phyloP scores from a whole-genome alignment of 1,140 invertebrate genomes.

The Triops cancriformis region DNA sequence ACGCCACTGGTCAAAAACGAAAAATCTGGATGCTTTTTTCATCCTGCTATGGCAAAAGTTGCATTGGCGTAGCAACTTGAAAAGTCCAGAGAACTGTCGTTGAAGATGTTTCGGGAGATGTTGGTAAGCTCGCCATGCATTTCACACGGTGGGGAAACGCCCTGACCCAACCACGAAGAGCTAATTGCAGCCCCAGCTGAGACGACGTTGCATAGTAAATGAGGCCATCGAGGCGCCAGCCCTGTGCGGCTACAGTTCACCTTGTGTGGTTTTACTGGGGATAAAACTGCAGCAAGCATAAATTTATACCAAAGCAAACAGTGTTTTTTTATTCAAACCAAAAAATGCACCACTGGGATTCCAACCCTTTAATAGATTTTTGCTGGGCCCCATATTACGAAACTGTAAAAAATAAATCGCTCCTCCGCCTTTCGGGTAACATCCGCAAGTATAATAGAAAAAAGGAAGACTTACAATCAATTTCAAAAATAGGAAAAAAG shows the following conservation, averaged over 20 bases:
- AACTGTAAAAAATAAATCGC: too few relatives aligned
- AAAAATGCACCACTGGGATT: not conserved
- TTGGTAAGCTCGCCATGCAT: not conserved
- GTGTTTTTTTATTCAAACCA: not conserved
- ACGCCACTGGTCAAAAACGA: not conserved
- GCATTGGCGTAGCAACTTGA: not conserved
- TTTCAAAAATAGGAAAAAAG: not conserved
- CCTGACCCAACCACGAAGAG: slow-evolving; percentile 3
- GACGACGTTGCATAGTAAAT: slow-evolving; percentile 13
- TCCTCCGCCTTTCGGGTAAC: too few relatives aligned
- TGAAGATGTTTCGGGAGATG: slow-evolving; percentile 4
- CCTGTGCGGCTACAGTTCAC: not conserved
- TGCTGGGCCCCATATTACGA: too few relatives aligned
- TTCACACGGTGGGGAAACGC: slow-evolving; percentile 4
- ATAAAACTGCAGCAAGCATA: not conserved
- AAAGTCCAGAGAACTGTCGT: not conserved
- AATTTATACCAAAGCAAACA: not conserved
- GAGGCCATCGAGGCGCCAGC: slow-evolving; percentile 11
- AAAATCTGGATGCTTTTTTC: not conserved
- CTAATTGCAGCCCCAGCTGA: slow-evolving; percentile 12
- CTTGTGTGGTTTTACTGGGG: slow-evolving; percentile 5
- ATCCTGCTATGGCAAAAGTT: not conserved
- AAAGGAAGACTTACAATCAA: not conserved
- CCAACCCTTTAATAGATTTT: not conserved
- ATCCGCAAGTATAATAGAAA: too few relatives aligned